Conservation (phyloP, 2,888 invertebrate genomes). For the Leptothorax acervorum region DNA sequence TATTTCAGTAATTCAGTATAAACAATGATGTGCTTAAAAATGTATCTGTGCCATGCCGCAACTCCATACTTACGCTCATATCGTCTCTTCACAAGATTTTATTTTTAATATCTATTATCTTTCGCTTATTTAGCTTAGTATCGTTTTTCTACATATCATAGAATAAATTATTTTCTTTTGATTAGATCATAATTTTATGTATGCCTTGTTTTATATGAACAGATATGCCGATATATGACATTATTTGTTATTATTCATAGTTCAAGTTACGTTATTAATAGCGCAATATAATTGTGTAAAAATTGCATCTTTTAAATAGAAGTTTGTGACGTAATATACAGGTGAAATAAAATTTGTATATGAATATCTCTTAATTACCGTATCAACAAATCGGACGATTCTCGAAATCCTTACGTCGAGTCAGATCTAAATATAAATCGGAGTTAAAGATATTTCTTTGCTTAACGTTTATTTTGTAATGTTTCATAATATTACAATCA, state of each 20-base stretch:
- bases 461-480: slow-evolving; percentile 8
- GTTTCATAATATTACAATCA: slow-evolving; percentile 26
- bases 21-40: slow-evolving; percentile 80
- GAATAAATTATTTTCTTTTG: slow-evolving; percentile 37
- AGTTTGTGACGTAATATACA: background rate
- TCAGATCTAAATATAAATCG: background rate
- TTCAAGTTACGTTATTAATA: slow-evolving; percentile 32
- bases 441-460: slow-evolving; percentile 6
- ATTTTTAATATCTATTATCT: slow-evolving; percentile 61
- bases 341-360: background rate
- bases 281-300: slow-evolving; percentile 40
- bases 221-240: slow-evolving; percentile 43
- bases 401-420: background rate
- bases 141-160: slow-evolving; percentile 60
- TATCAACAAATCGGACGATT: background rate
- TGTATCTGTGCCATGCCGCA: slow-evolving; percentile 84
- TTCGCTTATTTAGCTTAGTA: slow-evolving; percentile 73
- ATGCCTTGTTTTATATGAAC: slow-evolving; percentile 46
- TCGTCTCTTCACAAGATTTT: slow-evolving; percentile 64
- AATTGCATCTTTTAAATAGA: slow-evolving; percentile 11
- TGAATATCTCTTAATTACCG: background rate
- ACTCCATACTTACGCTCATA: slow-evolving; percentile 69
- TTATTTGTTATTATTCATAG: slow-evolving; percentile 33
- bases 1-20: slow-evolving; percentile 46
- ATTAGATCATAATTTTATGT: slow-evolving; percentile 49